phyloP scores from a whole-genome alignment of 1,140 invertebrate genomes.

The Bradysia coprophila region DNA sequence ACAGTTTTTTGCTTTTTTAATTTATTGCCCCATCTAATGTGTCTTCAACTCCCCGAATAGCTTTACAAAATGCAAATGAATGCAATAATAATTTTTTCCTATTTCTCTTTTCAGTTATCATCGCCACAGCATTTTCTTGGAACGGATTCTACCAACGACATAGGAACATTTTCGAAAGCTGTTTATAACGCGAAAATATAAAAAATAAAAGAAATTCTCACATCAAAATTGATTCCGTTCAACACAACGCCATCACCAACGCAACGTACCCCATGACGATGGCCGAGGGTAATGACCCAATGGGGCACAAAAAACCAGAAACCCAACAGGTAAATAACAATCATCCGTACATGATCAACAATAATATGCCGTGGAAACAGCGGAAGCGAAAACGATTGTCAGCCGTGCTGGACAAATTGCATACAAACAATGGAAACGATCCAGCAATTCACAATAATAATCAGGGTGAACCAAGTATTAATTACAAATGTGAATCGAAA shows the following conservation, averaged over 20 bases:
- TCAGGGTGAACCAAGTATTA: constrained; percentile 7
- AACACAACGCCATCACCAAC: not conserved
- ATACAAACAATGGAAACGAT: constrained; percentile 18
- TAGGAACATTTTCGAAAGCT: too few species aligned
- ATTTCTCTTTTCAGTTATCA: not conserved
- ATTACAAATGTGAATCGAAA: not conserved
- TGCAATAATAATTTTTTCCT: not conserved
- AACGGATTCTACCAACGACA: too few species aligned
- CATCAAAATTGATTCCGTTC: not conserved
- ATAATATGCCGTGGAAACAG: constrained; percentile 36
- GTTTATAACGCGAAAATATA: too few species aligned
- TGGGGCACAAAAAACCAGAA: constrained; percentile 18
- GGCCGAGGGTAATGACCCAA: constrained; percentile 25
- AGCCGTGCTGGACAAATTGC: constrained; percentile 53
- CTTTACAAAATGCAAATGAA: too few species aligned
- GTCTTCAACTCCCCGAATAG: too few species aligned
- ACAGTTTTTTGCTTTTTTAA: too few species aligned
- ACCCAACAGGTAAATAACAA: constrained; percentile 27
- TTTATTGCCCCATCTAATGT: too few species aligned
- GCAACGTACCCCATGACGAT: constrained; percentile 22
- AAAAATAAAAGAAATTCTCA: not conserved
- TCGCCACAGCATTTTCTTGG: too few species aligned
- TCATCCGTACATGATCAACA: constrained; percentile 35
- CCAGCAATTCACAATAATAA: constrained; percentile 11
- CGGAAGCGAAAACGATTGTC: constrained; percentile 54